A percentile compares a stretch with the other conserved stretches of the same genome.
Conservation (phyloP, 1,140 invertebrate species). For the Neodiprion lecontei region DNA sequence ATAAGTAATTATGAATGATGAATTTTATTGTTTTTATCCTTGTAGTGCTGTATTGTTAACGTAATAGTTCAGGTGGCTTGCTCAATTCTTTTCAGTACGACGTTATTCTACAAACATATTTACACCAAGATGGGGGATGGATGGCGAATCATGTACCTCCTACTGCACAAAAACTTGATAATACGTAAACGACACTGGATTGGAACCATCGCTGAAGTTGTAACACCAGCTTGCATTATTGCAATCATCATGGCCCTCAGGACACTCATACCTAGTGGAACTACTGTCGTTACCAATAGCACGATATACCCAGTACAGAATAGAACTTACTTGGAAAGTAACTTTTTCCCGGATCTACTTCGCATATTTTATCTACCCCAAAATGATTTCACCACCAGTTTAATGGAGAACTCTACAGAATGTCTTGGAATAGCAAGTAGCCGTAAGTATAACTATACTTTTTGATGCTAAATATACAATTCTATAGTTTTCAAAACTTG, state of each 20-base stretch:
- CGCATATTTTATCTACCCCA: constrained; percentile 46
- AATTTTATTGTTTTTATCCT: background rate
- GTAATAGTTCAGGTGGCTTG: background rate
- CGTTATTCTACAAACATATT: background rate
- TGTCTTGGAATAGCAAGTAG: constrained; percentile 38
- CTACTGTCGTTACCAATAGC: background rate
- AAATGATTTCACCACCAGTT: constrained; percentile 32
- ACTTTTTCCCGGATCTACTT: background rate
- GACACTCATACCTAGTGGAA: background rate
- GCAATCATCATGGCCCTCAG: background rate
- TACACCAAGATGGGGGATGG: constrained; percentile 33
- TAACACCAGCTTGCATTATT: constrained; percentile 43
- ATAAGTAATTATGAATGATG: no score
- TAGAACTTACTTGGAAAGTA: background rate
- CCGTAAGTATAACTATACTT: constrained; percentile 35
- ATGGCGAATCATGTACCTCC: constrained; percentile 43
- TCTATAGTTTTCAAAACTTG: no score
- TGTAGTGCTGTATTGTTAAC: background rate
- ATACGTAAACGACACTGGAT: constrained; percentile 53
- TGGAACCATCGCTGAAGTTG: constrained; percentile 47
- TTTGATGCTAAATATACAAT: background rate
- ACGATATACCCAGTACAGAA: background rate
- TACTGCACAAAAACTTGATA: constrained; percentile 52
- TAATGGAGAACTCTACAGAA: constrained; percentile 37
- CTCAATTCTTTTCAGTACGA: background rate